Conservation (phyloP, 2,113 vertebrate species). For the Hippopotamus amphibius region DNA sequence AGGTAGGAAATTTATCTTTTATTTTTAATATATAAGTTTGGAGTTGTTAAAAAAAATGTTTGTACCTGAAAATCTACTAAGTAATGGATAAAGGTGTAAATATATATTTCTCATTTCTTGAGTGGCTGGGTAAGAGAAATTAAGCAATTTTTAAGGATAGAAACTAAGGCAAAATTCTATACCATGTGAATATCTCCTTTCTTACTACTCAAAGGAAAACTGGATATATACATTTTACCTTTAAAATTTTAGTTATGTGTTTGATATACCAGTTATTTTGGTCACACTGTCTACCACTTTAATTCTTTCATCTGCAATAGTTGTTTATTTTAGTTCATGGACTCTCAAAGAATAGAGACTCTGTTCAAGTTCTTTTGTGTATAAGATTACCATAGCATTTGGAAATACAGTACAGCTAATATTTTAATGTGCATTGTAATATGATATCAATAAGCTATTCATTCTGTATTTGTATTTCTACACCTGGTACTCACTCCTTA, state of each 20-base stretch:
- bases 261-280: slow-evolving; percentile 21
- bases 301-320: not conserved
- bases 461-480: slow-evolving; percentile 6
- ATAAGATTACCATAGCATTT: not conserved
- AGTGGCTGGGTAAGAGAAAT: not conserved
- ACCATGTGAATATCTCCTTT: not conserved
- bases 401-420: not conserved
- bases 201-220: not conserved
- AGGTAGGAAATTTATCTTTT: slow-evolving; percentile 49
- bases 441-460: not conserved
- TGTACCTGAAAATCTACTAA: not conserved
- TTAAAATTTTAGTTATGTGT: slow-evolving; percentile 34
- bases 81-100: not conserved
- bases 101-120: slow-evolving; percentile 39
- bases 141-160: slow-evolving; percentile 35
- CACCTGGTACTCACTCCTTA: not conserved
- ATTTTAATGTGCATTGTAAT: not conserved
- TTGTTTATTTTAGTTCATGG: not conserved
- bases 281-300: not conserved
- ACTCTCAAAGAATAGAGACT: not conserved
- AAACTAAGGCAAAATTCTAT: slow-evolving; percentile 6
- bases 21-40: slow-evolving; percentile 5
- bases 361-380: slow-evolving; percentile 16
- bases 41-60: slow-evolving; percentile 32
- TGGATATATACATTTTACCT: not conserved